phyloP scores from a whole-genome alignment of 2,888 invertebrate species.

The Gonocerus acuteangulatus region DNA sequence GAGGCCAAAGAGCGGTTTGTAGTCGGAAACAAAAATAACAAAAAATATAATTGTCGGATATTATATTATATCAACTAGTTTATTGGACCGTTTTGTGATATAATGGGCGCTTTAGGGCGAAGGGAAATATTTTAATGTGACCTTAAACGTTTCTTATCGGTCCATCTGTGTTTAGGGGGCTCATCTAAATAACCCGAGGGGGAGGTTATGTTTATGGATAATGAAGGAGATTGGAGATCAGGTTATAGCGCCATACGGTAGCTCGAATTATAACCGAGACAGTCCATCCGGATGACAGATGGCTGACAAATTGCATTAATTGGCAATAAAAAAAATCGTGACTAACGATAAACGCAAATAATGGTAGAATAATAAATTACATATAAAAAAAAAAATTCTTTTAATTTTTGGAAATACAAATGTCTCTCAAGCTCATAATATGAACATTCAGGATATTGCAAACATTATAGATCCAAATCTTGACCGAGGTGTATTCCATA shows the following conservation, averaged over 20 bases:
- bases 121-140: not conserved
- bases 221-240: not conserved
- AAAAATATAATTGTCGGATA: constrained; percentile 12
- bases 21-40: not conserved
- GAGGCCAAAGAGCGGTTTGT: not conserved
- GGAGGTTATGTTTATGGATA: constrained; percentile 13
- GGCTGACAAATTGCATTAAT: no score
- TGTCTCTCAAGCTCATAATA: no score
- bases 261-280: no score
- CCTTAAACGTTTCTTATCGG: constrained; percentile 15
- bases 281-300: not conserved
- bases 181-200: constrained; percentile 10
- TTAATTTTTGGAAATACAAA: no score
- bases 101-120: constrained; percentile 4
- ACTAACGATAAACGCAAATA: no score
- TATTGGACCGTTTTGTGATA: constrained; percentile 2
- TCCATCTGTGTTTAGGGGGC: constrained; percentile 4
- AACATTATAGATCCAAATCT: no score
- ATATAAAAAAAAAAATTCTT: no score
- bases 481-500: no score
- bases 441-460: no score
- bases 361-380: no score
- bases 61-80: constrained; percentile 16
- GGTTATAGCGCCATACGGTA: constrained; percentile 1
- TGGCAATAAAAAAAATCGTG: no score